phyloP scores from a whole-genome alignment of 2,888 invertebrate species.

The Cataglyphis altisquamis region DNA sequence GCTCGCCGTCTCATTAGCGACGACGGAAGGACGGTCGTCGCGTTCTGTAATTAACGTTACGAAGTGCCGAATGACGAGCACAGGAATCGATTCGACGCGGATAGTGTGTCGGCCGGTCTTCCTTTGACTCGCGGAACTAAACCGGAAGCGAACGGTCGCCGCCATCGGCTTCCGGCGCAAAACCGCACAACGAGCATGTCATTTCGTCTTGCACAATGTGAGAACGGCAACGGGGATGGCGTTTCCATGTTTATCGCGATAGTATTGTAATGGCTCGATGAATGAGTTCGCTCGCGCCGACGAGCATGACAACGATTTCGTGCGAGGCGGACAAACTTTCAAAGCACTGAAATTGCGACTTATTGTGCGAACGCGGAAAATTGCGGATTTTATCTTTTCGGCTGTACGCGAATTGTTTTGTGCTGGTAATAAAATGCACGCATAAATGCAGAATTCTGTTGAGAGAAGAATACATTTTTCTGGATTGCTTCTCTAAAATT shows the following conservation, averaged over 20 bases:
- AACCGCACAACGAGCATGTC: conserved; percentile 69
- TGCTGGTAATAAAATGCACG: conserved; percentile 34
- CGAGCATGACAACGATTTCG: conserved; percentile 35
- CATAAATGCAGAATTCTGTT: conserved; percentile 7
- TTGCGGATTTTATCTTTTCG: conserved; percentile 60
- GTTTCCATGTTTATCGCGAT: conserved; percentile 59
- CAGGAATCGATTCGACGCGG: conserved; percentile 61
- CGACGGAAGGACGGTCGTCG: conserved; percentile 35
- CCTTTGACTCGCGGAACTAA: conserved; percentile 75
- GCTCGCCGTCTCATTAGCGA: conserved; percentile 51
- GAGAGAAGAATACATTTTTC: neutral
- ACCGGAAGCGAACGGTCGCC: conserved; percentile 74
- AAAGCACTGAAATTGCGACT: conserved; percentile 50
- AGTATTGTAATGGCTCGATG: conserved; percentile 65
- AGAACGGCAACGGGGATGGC: conserved; percentile 47
- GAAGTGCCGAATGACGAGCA: conserved; percentile 60
- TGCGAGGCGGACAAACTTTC: conserved; percentile 49
- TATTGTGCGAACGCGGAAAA: conserved; percentile 55
- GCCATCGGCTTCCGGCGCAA: conserved; percentile 70
- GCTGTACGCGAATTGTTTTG: conserved; percentile 38
- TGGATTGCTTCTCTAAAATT: neutral
- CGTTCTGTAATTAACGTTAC: conserved; percentile 73
- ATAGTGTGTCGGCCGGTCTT: conserved; percentile 70
- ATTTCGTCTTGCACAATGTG: conserved; percentile 72
- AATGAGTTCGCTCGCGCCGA: conserved; percentile 45